phyloP scores from a whole-genome alignment of 2,113 vertebrate species.

The Limnothrissa miodon region DNA sequence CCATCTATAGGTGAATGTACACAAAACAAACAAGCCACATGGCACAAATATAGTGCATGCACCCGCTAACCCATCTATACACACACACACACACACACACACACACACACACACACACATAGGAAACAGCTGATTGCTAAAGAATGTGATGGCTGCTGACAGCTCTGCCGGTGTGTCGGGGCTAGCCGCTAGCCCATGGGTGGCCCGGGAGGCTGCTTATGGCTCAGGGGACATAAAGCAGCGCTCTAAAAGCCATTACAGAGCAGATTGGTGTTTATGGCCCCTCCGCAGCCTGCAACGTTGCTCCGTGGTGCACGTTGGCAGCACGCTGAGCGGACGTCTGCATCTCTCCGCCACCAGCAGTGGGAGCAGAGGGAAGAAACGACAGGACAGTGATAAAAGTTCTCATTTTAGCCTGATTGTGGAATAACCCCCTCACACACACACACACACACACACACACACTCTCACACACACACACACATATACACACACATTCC shows the following conservation, averaged over 20 bases:
- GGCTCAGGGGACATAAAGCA: slow-evolving; percentile 20
- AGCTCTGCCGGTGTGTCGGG: not conserved
- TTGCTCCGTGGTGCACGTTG: not conserved
- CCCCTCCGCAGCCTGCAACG: slow-evolving; percentile 4
- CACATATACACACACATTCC: not conserved
- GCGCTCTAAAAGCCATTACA: slow-evolving; percentile 9
- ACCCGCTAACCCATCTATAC: slow-evolving; percentile 18
- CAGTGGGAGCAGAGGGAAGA: not conserved
- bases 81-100: slow-evolving; percentile 15
- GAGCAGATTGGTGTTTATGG: slow-evolving; percentile 13
- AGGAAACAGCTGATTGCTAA: slow-evolving; percentile 19
- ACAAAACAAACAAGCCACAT: not conserved
- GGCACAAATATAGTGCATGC: slow-evolving; percentile 6
- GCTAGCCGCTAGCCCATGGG: not conserved
- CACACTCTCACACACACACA: not conserved
- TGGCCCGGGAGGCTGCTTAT: not conserved
- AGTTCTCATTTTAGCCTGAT: not conserved
- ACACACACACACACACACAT: slow-evolving; percentile 6
- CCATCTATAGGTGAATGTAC: not conserved
- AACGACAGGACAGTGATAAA: not conserved
- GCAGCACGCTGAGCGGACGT: not conserved
- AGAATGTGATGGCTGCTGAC: slow-evolving; percentile 18
- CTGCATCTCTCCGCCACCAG: not conserved
- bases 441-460: not conserved
- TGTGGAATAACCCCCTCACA: not conserved